phyloP scores from a whole-genome alignment of 2,888 invertebrate genomes.

The Acleris emargana region DNA sequence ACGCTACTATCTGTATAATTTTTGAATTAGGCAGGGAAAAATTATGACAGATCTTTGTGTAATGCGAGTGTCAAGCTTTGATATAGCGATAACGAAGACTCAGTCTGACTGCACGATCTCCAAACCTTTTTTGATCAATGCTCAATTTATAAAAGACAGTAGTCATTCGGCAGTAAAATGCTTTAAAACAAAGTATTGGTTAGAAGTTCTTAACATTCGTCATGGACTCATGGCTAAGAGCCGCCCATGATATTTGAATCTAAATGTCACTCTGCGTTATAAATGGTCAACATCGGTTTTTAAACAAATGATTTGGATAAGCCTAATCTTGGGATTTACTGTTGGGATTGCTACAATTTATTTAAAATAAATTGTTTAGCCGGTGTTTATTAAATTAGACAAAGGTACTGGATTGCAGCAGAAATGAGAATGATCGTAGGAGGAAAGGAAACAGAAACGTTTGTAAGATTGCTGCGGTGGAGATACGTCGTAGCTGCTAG shows the following conservation, averaged over 20 bases:
- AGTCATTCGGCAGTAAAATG: neutral
- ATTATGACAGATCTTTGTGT: no score
- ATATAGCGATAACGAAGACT: no score
- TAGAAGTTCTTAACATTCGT: neutral
- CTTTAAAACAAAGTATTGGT: neutral
- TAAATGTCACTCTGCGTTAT: conserved; percentile 13
- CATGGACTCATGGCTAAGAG: conserved; percentile 5
- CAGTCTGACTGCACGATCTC: no score
- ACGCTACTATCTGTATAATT: neutral
- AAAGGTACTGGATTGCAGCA: neutral
- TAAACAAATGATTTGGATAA: conserved; percentile 3
- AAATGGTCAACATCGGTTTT: conserved; percentile 4
- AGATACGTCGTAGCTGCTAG: conserved; percentile 3
- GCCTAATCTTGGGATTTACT: conserved; percentile 7
- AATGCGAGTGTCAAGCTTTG: no score
- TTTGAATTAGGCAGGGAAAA: no score
- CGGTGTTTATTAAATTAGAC: no score
- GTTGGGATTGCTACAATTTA: neutral
- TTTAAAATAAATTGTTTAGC: neutral
- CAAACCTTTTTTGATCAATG: no score
- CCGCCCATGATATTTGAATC: conserved; percentile 13
- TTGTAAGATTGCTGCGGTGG: neutral
- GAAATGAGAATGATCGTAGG: neutral
- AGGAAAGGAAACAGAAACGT: neutral
- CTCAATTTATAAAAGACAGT: neutral